A percentile compares a stretch with the other conserved stretches of the same genome.
Conservation (phyloP, 2,797 vertebrate species). For the Emydoidea blandingii region DNA sequence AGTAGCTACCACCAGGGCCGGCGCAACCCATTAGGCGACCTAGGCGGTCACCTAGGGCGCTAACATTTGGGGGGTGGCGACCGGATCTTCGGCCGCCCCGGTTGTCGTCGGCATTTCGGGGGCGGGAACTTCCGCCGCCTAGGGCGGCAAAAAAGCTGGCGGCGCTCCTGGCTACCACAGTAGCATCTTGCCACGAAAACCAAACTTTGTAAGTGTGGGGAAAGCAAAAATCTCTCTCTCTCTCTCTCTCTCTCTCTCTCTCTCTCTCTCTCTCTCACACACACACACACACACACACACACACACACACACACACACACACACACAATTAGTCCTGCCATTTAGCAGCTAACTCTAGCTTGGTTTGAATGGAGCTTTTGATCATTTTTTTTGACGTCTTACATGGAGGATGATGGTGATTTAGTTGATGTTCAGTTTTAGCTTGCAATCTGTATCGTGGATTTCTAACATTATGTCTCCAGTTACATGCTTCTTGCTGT, state of each 20-base stretch:
- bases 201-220: not conserved
- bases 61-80: no score
- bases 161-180: no score
- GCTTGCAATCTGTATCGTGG: slow-evolving; percentile 5
- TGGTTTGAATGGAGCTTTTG: not conserved
- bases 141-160: no score
- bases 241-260: no score
- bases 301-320: not conserved
- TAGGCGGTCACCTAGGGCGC: no score
- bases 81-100: no score
- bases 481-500: slow-evolving; percentile 17
- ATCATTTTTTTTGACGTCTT: slow-evolving; percentile 13
- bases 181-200: not conserved
- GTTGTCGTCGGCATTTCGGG: no score
- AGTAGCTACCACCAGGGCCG: not conserved
- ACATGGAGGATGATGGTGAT: not conserved
- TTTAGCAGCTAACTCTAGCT: not conserved
- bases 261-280: no score
- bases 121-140: no score
- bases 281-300: no score
- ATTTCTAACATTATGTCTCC: slow-evolving; percentile 54
- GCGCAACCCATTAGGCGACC: no score
- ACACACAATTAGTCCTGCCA: not conserved
- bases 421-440: slow-evolving; percentile 43
- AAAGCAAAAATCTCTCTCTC: no score